Base-by-base conservation (phyloP, 2,113 vertebrate species). In the Drymodes brunneopygia region DNA sequence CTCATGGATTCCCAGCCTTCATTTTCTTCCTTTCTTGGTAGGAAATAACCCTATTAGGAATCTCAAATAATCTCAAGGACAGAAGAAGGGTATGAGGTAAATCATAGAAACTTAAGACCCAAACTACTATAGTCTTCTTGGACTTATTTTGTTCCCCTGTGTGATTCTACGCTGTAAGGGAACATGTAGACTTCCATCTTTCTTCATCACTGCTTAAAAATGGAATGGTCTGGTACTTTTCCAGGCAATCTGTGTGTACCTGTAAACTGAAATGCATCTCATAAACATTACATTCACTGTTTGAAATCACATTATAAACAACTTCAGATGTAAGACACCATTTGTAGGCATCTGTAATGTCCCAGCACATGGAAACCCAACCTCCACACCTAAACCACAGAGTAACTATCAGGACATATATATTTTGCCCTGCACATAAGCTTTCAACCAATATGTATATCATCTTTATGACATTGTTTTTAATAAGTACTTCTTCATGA, bases 261-360 rank as follows among this genome's bases (percentile, higher is more conserved):
- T 92, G 89, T 97, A 93, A 96, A 95, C 84, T 36, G 93, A 97
- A 92, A 93, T 86, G 88, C 48, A 95, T 29, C 75, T 73, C 94
- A 78, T 90, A 89, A 94, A 82, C 82, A 74, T 93, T 95, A 77
- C 66, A 66, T 65, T 92, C 0, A 4, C 89, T 96, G 51, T 86
- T 93, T 92, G 82, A 60, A 64, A 70, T 54, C 44, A 53, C 45
- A 86, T 96, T 92, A 84, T 81, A 70, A 95, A 81, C 88, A 90
- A 86, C 78, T 96, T 38, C 54, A 27, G 75, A 94, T 89, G 74
- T 91, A 86, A 96, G 54, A 90, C 71, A 88, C 90, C 93, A 89
- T 86, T 94, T 91, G 62, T 82, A 96, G 78, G 77, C 82, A 89
- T 87, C 86, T 92, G 89, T 94, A 95, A 90, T 71, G 40, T 71